phyloP scores from a whole-genome alignment of 2,113 vertebrate genomes.

The Leucopsar rothschildi region DNA sequence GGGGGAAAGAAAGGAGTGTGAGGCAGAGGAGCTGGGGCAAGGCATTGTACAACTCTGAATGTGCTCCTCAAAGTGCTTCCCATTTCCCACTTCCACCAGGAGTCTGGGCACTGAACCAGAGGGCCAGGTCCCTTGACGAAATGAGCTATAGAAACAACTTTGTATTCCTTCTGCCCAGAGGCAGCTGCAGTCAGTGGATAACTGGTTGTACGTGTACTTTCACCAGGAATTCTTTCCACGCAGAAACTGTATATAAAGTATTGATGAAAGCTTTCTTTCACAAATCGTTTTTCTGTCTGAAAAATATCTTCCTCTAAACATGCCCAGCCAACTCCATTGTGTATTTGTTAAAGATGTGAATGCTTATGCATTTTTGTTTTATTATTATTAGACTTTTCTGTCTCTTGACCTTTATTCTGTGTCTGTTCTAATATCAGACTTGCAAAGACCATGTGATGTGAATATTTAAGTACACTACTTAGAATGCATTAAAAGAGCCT shows the following conservation, averaged over 20 bases:
- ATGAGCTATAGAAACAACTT: neutral
- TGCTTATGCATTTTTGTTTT: neutral
- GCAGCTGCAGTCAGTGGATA: neutral
- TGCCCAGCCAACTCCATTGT: neutral
- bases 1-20: accelerated
- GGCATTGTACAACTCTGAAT: neutral
- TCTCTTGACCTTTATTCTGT: neutral
- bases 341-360: neutral
- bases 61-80: neutral
- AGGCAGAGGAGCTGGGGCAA: neutral
- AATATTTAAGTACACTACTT: neutral
- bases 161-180: neutral
- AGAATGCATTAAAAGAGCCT: neutral
- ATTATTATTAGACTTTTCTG: neutral
- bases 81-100: neutral
- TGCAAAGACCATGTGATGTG: neutral
- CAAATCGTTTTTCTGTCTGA: neutral
- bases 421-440: neutral
- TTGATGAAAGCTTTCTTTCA: neutral
- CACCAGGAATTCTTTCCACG: neutral
- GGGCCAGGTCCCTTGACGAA: neutral
- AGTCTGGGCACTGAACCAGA: accelerated
- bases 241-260: neutral
- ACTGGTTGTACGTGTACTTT: neutral
- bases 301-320: neutral